Conservation (phyloP, 2,113 vertebrate genomes). For the Apeltes quadracus region DNA sequence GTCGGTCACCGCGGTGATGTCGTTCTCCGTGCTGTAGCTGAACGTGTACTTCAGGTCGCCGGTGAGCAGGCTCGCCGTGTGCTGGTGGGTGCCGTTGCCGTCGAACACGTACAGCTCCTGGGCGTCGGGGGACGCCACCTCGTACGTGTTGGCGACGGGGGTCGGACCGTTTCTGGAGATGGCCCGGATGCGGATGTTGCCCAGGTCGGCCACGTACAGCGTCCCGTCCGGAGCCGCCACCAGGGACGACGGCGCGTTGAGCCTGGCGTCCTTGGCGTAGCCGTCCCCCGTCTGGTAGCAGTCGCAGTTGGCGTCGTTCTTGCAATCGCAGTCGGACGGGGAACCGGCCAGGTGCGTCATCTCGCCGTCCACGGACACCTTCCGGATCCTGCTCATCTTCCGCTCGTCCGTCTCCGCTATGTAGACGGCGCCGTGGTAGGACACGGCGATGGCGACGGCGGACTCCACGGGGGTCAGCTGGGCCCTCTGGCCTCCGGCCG, state of each 20-base stretch:
- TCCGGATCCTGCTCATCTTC: conserved; percentile 93
- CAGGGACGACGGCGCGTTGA: conserved; percentile 93
- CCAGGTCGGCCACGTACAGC: conserved; percentile 93
- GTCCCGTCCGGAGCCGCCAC: conserved; percentile 93
- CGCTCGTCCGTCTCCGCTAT: conserved; percentile 95
- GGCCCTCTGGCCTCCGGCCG: conserved; percentile 83
- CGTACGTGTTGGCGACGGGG: conserved; percentile 82
- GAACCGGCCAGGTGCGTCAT: conserved; percentile 93
- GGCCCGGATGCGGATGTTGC: conserved; percentile 94
- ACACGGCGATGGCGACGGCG: conserved; percentile 89
- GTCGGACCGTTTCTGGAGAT: conserved; percentile 88
- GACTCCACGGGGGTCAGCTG: conserved; percentile 92
- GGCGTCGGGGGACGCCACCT: conserved; percentile 92
- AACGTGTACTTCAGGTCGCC: conserved; percentile 95
- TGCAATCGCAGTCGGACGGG: conserved; percentile 95
- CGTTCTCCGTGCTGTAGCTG: conserved; percentile 95
- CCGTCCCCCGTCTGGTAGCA: conserved; percentile 96
- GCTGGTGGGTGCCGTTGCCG: conserved; percentile 94
- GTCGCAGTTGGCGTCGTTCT: conserved; percentile 97
- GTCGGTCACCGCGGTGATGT: conserved; percentile 91
- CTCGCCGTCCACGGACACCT: conserved; percentile 94
- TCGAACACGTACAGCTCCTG: conserved; percentile 98
- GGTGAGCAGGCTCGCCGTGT: conserved; percentile 92
- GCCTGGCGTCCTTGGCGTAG: conserved; percentile 96
- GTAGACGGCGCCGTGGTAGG: conserved; percentile 92